A percentile compares a stretch with the other conserved stretches of the same genome.
Evolutionary conservation across 2,113 vertebrate genomes (phyloP).

Genomic region (Scortum barcoo): DNA sequence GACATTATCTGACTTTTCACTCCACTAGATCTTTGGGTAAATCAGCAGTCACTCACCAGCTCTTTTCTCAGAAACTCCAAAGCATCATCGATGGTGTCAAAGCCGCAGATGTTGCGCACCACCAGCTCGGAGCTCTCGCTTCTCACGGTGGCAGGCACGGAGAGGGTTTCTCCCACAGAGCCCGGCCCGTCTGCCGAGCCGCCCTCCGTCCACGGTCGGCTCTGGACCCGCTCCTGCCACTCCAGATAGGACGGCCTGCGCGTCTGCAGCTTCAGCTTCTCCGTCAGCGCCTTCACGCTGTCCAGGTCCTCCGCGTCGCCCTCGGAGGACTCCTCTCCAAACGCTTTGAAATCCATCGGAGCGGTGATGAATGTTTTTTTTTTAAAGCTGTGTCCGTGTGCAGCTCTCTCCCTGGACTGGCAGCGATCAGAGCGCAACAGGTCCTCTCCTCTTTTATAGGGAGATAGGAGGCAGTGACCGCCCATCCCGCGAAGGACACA

Average conservation of each 20-base stretch:
- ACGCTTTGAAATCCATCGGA: constrained; percentile 85
- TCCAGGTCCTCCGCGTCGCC: constrained; percentile 87
- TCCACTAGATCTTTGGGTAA: neutral
- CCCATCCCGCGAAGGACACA: constrained; percentile 61
- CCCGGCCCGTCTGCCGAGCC: neutral
- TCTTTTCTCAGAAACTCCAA: constrained; percentile 92
- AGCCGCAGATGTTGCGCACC: constrained; percentile 87
- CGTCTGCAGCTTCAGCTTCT: constrained; percentile 93
- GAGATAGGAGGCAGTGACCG: constrained; percentile 65
- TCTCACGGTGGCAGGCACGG: constrained; percentile 41
- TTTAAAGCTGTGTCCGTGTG: too few species aligned
- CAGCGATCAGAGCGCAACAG: constrained; percentile 54
- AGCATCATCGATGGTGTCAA: constrained; percentile 88
- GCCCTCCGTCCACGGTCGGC: constrained; percentile 82
- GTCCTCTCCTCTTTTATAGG: constrained; percentile 69
- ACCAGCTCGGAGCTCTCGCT: constrained; percentile 51
- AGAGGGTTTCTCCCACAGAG: constrained; percentile 21
- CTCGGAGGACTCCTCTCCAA: constrained; percentile 84
- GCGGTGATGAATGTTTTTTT: neutral
- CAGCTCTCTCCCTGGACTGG: neutral
- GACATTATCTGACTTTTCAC: neutral
- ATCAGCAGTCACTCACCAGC: constrained; percentile 87
- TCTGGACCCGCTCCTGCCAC: constrained; percentile 90
- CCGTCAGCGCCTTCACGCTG: constrained; percentile 90
- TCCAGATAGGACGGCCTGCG: constrained; percentile 93